A percentile compares a stretch with the other conserved stretches of the same genome.
These are phyloP conservation scores for Lampris incognitus DNA, from an alignment of 2,113 vertebrate genomes.

Conservation along the genomic window DNA sequence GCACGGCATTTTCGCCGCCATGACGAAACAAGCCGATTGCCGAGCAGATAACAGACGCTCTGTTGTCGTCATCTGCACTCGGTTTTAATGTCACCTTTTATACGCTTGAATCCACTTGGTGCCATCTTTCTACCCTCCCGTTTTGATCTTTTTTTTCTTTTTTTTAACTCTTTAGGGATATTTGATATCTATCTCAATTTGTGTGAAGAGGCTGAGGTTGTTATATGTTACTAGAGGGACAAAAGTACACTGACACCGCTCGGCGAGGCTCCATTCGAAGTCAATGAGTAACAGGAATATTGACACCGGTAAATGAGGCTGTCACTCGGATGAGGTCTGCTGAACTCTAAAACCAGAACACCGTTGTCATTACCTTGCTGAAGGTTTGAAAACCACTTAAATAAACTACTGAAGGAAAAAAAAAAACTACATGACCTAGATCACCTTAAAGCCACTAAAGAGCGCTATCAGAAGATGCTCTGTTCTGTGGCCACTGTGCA, in stretches of 20 bases:
- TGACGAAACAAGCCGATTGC: constrained; percentile 53
- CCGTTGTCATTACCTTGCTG: constrained; percentile 52
- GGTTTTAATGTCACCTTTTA: constrained; percentile 22
- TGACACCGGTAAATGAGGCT: constrained; percentile 63
- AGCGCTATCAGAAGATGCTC: constrained; percentile 55
- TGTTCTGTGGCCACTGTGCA: constrained; percentile 50
- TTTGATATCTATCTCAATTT: constrained; percentile 27
- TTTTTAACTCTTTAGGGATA: constrained; percentile 21
- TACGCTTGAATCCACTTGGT: not conserved
- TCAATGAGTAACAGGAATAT: constrained; percentile 65
- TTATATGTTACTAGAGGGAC: not conserved
- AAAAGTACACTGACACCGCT: constrained; percentile 13
- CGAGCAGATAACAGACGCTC: constrained; percentile 47
- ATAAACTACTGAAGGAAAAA: constrained; percentile 11
- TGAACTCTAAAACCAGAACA: constrained; percentile 24
- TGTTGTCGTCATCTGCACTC: constrained; percentile 32
- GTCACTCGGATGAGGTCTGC: constrained; percentile 47
- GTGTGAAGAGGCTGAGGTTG: constrained; percentile 25
- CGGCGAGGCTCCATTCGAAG: constrained; percentile 51
- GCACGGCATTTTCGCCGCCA: constrained; percentile 41
- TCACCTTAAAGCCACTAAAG: constrained; percentile 45
- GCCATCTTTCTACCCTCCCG: constrained; percentile 18
- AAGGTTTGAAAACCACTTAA: constrained; percentile 46
- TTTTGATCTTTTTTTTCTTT: constrained; percentile 27
- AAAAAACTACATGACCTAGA: constrained; percentile 39